phyloP scores from a whole-genome alignment of 2,888 invertebrate species.

The Theretra japonica region DNA sequence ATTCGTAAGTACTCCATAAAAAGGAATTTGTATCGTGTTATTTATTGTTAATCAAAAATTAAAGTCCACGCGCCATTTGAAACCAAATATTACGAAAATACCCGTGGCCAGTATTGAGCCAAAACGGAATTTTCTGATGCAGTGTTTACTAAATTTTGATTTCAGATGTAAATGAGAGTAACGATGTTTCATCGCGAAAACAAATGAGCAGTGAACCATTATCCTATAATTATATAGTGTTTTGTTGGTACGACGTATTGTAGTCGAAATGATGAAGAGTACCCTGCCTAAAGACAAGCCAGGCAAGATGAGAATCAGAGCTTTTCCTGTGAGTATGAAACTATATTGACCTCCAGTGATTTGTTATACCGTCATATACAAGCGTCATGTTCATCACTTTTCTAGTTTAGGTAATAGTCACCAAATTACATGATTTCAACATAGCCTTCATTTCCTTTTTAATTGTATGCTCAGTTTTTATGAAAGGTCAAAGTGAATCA shows the following conservation, averaged over 20 bases:
- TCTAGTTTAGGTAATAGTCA: too few species aligned
- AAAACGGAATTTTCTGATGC: constrained; percentile 25
- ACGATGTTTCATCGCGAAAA: constrained; percentile 74
- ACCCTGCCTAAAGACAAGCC: constrained; percentile 94
- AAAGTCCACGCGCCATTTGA: neutral
- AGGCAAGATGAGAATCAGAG: constrained; percentile 98
- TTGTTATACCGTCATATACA: neutral
- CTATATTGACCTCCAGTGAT: neutral
- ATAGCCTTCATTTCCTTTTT: too few species aligned
- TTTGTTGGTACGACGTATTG: constrained; percentile 63
- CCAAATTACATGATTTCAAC: too few species aligned
- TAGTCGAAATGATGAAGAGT: constrained; percentile 87
- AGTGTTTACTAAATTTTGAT: constrained; percentile 59
- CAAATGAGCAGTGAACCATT: constrained; percentile 71
- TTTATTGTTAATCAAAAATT: neutral
- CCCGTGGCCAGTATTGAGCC: neutral
- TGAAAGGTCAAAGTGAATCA: too few species aligned
- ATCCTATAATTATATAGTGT: constrained; percentile 58
- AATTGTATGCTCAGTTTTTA: too few species aligned
- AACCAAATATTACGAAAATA: neutral
- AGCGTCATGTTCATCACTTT: neutral
- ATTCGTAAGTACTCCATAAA: constrained; percentile 16
- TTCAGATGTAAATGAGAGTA: constrained; percentile 75
- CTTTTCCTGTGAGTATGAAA: constrained; percentile 94
- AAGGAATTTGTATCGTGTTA: neutral